phyloP scores from a whole-genome alignment of 30 jellyfish, hydroid and myxozoan genomes.

The Turritopsis dohrnii region DNA sequence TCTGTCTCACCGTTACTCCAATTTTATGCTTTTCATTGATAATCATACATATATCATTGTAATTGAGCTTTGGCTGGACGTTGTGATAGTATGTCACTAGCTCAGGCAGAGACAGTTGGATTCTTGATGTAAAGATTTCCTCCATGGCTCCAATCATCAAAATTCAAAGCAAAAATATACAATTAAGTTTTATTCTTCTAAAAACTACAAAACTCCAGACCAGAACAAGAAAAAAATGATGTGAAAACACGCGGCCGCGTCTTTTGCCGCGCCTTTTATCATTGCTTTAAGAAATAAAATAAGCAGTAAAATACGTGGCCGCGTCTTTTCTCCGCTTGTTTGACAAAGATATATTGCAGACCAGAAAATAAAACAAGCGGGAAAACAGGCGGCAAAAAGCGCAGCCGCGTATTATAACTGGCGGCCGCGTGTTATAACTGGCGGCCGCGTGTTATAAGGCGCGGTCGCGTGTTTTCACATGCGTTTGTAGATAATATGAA shows the following conservation, averaged over 20 bases:
- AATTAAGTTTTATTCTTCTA: background rate
- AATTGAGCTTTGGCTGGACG: no score
- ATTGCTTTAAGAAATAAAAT: background rate
- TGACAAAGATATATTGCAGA: background rate
- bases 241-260: background rate
- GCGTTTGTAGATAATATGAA: background rate
- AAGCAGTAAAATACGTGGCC: background rate
- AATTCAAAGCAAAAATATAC: background rate
- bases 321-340: no score
- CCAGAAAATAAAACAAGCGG: background rate
- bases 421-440: no score
- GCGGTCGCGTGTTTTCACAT: background rate
- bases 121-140: background rate
- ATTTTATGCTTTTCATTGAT: background rate
- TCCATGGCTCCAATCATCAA: background rate
- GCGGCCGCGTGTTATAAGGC: no score
- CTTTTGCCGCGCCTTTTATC: background rate
- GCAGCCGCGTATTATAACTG: background rate
- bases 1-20: background rate
- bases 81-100: background rate
- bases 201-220: background rate
- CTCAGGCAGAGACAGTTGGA: background rate
- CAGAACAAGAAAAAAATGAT: background rate
- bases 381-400: background rate
- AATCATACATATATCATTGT: background rate